Percentiles rank a stretch among this genome's conserved stretches.
Evolutionary conservation across 2,888 invertebrate genomes (phyloP).

Genomic region (Aricia artaxerxes): DNA sequence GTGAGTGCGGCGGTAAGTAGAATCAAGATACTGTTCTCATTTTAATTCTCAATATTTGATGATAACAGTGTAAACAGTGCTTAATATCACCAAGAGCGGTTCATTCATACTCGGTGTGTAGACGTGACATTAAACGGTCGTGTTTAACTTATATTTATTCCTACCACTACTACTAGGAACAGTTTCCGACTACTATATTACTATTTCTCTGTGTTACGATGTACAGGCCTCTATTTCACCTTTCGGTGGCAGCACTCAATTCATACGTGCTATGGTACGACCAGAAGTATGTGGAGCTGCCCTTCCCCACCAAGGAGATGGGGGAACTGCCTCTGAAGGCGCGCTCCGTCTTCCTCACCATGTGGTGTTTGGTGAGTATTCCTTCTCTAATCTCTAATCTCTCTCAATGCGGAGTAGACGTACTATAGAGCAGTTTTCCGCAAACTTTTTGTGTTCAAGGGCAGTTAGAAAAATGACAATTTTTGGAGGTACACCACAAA

Average conservation of each 20-base stretch:
- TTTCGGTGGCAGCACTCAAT: slow-evolving; percentile 52
- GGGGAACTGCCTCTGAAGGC: slow-evolving; percentile 55
- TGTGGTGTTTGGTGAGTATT: slow-evolving; percentile 62
- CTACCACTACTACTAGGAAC: too few relatives aligned
- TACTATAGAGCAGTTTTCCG: too few relatives aligned
- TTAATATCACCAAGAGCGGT: not conserved
- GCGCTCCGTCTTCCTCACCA: slow-evolving; percentile 58
- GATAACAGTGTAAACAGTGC: not conserved
- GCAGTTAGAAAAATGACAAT: too few relatives aligned
- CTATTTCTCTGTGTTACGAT: slow-evolving; percentile 38
- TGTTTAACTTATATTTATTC: not conserved
- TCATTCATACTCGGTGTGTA: not conserved
- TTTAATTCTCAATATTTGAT: too few relatives aligned
- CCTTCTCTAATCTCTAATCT: too few relatives aligned
- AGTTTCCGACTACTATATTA: too few relatives aligned
- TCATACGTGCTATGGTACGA: slow-evolving; percentile 60
- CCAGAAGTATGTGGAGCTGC: slow-evolving; percentile 57
- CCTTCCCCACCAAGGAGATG: slow-evolving; percentile 51
- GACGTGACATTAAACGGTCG: slow-evolving; percentile 30
- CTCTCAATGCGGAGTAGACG: not conserved
- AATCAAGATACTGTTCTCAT: too few relatives aligned
- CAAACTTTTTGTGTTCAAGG: too few relatives aligned
- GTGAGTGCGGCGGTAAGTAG: too few relatives aligned
- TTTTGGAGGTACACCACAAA: too few relatives aligned
- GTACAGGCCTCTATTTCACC: slow-evolving; percentile 54